Evolutionary conservation across 2,888 invertebrate genomes (phyloP).

Genomic region (Dione juno): DNA sequence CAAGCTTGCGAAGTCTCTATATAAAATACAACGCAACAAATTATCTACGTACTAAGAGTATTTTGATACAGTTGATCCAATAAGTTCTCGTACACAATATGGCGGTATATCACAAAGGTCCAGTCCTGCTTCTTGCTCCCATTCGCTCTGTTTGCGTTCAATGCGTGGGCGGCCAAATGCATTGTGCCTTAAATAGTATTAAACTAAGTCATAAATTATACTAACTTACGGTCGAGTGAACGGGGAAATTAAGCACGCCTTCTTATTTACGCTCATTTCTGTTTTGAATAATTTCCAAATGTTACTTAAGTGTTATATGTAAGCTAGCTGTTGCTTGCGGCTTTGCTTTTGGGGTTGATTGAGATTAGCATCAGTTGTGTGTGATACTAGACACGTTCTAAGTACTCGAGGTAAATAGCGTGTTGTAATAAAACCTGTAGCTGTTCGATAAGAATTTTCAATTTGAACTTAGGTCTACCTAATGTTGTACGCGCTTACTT

Average conservation of each 20-base stretch:
- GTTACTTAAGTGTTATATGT: neutral
- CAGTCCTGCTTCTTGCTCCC: constrained; percentile 33
- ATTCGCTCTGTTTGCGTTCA: constrained; percentile 29
- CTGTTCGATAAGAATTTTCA: too few species aligned
- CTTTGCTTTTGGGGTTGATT: too few species aligned
- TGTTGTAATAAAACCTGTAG: too few species aligned
- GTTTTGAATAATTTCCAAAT: neutral
- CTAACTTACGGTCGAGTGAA: constrained; percentile 26
- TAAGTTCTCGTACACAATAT: constrained; percentile 34
- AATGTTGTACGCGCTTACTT: too few species aligned
- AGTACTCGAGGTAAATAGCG: too few species aligned
- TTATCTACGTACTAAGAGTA: constrained; percentile 22
- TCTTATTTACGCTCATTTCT: constrained; percentile 24
- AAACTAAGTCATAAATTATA: constrained; percentile 46
- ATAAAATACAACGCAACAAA: constrained; percentile 9
- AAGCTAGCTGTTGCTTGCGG: too few species aligned
- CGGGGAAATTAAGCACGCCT: constrained; percentile 31
- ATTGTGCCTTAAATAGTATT: constrained; percentile 49
- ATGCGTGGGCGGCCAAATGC: constrained; percentile 44
- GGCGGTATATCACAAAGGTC: constrained; percentile 41
- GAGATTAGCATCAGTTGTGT: too few species aligned
- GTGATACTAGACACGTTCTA: too few species aligned
- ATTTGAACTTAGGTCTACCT: too few species aligned
- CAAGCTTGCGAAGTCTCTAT: too few species aligned
- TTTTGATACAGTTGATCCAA: constrained; percentile 30